phyloP scores from a whole-genome alignment of 2,113 vertebrate species.

The Rhinogobius similis region DNA sequence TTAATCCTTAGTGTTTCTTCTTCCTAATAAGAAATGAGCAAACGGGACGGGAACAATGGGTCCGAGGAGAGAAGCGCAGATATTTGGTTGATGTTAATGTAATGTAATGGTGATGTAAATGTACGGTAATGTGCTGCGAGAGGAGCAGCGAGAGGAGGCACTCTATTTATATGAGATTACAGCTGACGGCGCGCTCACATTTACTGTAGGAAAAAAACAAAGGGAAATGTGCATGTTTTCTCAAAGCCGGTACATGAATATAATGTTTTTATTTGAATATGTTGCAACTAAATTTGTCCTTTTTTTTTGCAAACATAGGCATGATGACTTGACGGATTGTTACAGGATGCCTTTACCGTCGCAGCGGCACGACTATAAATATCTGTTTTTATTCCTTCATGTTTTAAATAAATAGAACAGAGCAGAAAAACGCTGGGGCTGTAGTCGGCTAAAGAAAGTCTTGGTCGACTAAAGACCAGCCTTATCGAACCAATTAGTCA shows the following conservation, averaged over 20 bases:
- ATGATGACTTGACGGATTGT: no score
- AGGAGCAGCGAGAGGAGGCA: background rate
- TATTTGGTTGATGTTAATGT: conserved; percentile 53
- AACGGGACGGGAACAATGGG: conserved; percentile 52
- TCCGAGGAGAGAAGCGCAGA: conserved; percentile 50
- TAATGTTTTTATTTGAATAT: background rate
- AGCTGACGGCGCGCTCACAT: background rate
- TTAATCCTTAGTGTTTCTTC: conserved; percentile 66
- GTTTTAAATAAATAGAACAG: no score
- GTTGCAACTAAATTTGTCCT: background rate
- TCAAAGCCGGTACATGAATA: background rate
- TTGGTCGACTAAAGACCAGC: no score
- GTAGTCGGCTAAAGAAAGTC: no score
- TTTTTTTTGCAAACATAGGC: no score
- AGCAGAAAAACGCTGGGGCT: no score
- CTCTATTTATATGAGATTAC: background rate
- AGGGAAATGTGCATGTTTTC: background rate
- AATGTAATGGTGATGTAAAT: conserved; percentile 44
- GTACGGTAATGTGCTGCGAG: conserved; percentile 26
- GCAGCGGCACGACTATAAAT: background rate
- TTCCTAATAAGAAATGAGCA: conserved; percentile 45
- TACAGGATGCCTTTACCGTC: background rate
- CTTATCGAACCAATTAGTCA: no score
- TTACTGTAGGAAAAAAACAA: background rate
- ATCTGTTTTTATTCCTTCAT: no score